These are phyloP conservation scores for Chauna torquata DNA, from an alignment of 2,113 vertebrate species.

Conservation along the genomic window DNA sequence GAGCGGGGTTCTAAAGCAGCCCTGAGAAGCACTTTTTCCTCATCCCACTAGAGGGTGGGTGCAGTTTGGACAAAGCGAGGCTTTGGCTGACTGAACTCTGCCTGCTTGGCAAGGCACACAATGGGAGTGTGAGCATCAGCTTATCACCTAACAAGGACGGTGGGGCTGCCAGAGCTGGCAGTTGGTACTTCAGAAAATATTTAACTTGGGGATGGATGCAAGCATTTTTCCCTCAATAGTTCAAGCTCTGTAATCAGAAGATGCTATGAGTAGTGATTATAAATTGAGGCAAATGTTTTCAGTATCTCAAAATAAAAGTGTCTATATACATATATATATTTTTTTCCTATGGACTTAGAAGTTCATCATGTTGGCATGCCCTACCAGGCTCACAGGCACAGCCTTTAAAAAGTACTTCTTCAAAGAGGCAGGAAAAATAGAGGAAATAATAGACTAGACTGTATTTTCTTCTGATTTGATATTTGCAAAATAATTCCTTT, in stretches of 20 bases:
- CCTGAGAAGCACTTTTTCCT: constrained; percentile 24
- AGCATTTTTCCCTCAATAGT: neutral
- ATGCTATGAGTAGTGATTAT: neutral
- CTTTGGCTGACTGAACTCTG: neutral
- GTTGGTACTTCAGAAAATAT: neutral
- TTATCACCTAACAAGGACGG: constrained; percentile 18
- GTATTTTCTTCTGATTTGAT: neutral
- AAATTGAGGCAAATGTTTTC: neutral
- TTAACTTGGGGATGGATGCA: neutral
- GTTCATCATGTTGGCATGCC: neutral
- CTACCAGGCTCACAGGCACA: neutral
- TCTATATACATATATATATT: too few species aligned
- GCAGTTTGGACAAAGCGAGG: constrained; percentile 6
- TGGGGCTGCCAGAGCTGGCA: constrained; percentile 14
- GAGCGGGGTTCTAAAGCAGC: neutral
- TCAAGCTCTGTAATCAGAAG: neutral
- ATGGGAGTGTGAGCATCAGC: neutral
- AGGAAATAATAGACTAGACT: neutral
- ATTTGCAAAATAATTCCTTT: neutral
- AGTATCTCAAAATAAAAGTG: neutral
- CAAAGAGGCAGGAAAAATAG: neutral
- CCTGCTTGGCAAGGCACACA: neutral
- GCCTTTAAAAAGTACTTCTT: neutral
- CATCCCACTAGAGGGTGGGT: constrained; percentile 61
- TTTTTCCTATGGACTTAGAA: neutral